Evolutionary conservation across 30 jellyfish, hydroid and myxozoan genomes (phyloP), one percentile per base, ranked within the genome.

Genomic region (Aurelia sp.): DNA sequence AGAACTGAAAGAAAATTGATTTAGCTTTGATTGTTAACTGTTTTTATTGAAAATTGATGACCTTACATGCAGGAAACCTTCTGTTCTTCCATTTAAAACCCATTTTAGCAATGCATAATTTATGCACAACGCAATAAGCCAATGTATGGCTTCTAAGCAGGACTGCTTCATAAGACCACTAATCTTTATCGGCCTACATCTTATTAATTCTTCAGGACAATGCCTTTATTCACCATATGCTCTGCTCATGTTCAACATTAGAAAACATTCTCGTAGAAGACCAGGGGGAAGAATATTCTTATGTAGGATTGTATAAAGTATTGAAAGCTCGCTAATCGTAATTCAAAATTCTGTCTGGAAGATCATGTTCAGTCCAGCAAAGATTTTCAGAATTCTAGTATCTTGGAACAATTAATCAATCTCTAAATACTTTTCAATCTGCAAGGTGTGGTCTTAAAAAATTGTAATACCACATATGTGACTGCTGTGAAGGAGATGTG

Each of bases 31-130:
- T 44, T 44, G 55, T 44, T 13, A 11, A 40, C 66, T 37, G 33
- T 40, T 40, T 44, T 33, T 47, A 71, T 71, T 71, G 17, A 71
- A 17, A 65, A 10, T 71, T 71, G 82, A 71, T 71, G 37, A 65
- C 51, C 23, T 71, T 18, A 5, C n/a, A 27, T 10, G 30, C n/a
- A 7, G 55, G 17, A 41, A 47, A 71, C 82, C 82, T 71, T 65
- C 82, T 44, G 82, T 44, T 71, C 82, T 20, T 21, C 62, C 40
- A 16, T 22, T 71, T 21, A 21, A 58, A 74, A 74, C 85, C 20
- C 41, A 74, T 74, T 74, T n/a, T n/a, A 74, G 57, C 53, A 18
- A 76, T 76, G 66, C 73, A 76, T 76, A 76, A 57, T 76, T 76
- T 22, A 76, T 76, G 86, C 18, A 35, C n/a, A 44, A 20, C n/a